These are phyloP conservation scores for Tupaia chinensis DNA, from an alignment of 2,113 vertebrate species.

Conservation along the genomic window DNA sequence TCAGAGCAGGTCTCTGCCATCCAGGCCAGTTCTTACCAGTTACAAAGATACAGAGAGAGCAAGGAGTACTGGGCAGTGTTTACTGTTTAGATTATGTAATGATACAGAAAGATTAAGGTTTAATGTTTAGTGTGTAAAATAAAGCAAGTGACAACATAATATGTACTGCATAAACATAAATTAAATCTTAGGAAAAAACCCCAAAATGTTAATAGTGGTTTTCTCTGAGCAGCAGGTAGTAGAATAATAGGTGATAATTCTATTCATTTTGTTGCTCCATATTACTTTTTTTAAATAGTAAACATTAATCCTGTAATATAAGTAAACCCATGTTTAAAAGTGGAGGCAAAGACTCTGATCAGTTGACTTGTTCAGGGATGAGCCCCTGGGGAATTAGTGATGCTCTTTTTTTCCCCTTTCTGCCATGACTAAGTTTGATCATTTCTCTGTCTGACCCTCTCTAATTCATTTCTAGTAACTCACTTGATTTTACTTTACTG, in stretches of 20 bases:
- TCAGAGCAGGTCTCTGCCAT: too few relatives aligned
- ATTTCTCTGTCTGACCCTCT: neutral
- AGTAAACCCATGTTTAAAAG: neutral
- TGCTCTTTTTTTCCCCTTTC: neutral
- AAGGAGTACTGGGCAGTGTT: too few relatives aligned
- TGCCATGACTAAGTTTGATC: neutral
- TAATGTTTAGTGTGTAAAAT: conserved; percentile 28
- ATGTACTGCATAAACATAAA: neutral
- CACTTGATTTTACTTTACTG: neutral
- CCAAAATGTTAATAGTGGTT: neutral
- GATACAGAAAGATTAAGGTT: neutral
- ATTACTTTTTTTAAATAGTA: neutral
- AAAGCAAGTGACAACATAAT: neutral
- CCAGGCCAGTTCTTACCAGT: too few relatives aligned
- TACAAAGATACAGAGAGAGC: too few relatives aligned
- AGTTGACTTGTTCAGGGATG: neutral
- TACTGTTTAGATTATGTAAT: neutral
- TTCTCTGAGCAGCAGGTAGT: neutral
- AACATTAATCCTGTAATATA: neutral
- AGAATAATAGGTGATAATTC: neutral
- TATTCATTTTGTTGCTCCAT: neutral
- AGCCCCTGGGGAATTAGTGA: neutral
- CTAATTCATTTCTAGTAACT: neutral
- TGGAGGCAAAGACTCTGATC: neutral
- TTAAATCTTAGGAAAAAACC: neutral